Conservation (phyloP, 2,113 vertebrate species). For the Menidia beryllina region DNA sequence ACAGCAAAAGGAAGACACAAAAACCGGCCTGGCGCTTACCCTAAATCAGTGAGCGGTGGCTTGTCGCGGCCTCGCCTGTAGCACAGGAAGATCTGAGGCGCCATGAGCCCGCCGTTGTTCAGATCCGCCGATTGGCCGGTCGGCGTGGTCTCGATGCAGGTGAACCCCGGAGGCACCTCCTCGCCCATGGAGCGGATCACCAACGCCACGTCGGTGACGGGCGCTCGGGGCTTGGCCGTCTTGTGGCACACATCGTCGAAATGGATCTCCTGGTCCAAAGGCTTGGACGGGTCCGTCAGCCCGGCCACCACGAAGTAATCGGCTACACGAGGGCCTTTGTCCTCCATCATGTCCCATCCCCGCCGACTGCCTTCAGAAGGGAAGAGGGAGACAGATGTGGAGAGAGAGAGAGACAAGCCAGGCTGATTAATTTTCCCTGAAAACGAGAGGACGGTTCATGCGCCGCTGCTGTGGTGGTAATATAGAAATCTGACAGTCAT, state of each 20-base stretch:
- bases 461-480: conserved; percentile 42
- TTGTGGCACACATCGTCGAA: conserved; percentile 94
- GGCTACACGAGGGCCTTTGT: conserved; percentile 96
- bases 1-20: background rate
- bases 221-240: conserved; percentile 90
- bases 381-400: background rate
- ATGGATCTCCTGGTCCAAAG: conserved; percentile 94
- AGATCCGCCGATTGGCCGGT: conserved; percentile 94
- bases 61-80: conserved; percentile 95
- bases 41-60: conserved; percentile 94
- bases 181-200: conserved; percentile 95
- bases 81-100: conserved; percentile 94
- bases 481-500: conserved; percentile 44
- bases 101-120: conserved; percentile 94
- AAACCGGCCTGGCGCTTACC: conserved; percentile 81
- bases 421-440: conserved; percentile 33
- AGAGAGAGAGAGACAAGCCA: background rate
- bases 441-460: conserved; percentile 34
- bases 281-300: conserved; percentile 92
- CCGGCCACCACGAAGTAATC: conserved; percentile 99
- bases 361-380: conserved; percentile 58
- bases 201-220: conserved; percentile 94
- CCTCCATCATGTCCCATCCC: conserved; percentile 97
- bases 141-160: conserved; percentile 92
- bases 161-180: conserved; percentile 91